Base-by-base conservation (phyloP, 1,140 invertebrate genomes). In the Doryteuthis pealeii region DNA sequence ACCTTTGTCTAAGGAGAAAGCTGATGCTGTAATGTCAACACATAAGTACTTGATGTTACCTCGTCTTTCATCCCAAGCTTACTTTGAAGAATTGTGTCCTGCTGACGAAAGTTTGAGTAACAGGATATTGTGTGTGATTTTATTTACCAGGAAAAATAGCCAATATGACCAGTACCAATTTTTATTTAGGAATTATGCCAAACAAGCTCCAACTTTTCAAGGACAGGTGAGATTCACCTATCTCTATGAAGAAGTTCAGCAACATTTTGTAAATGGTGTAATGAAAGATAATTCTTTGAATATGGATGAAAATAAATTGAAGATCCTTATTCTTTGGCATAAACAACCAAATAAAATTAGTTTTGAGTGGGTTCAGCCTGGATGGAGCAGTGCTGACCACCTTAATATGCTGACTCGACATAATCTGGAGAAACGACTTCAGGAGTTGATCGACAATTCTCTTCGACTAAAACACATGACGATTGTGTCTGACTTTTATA, bases 31-130 rank as follows among this genome's bases (percentile, higher is more conserved):
- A 35, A 93, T 98, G 68, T 91, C 93, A 31, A 91, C 92, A 49
- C 97, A 98, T 89, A 94, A 95, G 86, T 96, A 94, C 87, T 90
- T 98, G 40, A 91, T 93, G 12, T 88, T 98, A 68, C 96, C 97
- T 1, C 88, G 96, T 74, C 88, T 99, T 0, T 97, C 96, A 1
- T 97, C 95, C 35, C 96, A 98, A 90, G 89, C 88, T 69, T 89
- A 94, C 71, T 91, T 95, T 80, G 94, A 97, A 83, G 91, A 92
- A 6, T 90, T 98, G 28, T 98, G 96, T 86, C 97, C 97, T 0
- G 91, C 93, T 67, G 94, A 95, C 86, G 93, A 93, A 90, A 91
- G 93, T 74, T 90, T 92, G 73, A 91, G 92, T 15, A 90, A 93
- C n/a, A 94, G 95, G 81, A 85, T 79, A 85, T 89, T 98, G 22